phyloP scores from a whole-genome alignment of 2,888 invertebrate species.

The Invenusta paracnida region DNA sequence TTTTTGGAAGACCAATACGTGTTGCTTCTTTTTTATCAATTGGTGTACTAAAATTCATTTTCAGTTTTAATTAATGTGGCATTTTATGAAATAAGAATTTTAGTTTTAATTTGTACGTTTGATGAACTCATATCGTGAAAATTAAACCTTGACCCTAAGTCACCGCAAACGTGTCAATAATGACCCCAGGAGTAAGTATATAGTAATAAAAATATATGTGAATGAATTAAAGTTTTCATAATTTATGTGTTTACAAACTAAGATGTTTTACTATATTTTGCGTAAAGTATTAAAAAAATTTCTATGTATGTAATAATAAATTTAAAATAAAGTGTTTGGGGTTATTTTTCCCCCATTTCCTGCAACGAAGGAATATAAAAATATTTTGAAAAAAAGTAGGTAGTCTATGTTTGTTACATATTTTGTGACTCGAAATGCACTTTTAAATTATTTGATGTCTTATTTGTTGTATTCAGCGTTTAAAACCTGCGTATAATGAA shows the following conservation, averaged over 20 bases:
- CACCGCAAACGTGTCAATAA: not conserved
- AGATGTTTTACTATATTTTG: not conserved
- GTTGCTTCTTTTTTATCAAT: too few species aligned
- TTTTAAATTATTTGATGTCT: too few species aligned
- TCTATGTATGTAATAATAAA: not conserved
- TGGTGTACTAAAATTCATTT: too few species aligned
- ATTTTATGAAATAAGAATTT: too few species aligned
- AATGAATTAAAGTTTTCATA: not conserved
- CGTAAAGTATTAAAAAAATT: not conserved
- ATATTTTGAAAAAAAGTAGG: not conserved
- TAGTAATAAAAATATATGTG: not conserved
- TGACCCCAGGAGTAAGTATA: not conserved
- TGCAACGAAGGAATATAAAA: not conserved
- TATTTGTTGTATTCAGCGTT: not conserved
- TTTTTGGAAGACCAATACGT: not conserved
- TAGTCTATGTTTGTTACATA: not conserved
- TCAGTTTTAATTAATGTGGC: too few species aligned
- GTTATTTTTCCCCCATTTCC: not conserved
- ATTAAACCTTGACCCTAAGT: not conserved
- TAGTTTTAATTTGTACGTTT: too few species aligned
- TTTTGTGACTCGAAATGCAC: too few species aligned
- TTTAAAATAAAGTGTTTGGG: not conserved
- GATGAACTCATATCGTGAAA: too few species aligned
- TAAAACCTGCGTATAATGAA: not conserved
- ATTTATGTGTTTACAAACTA: not conserved